Base-by-base conservation (phyloP, 2,888 invertebrate species). In the Tortricodes alternella region DNA sequence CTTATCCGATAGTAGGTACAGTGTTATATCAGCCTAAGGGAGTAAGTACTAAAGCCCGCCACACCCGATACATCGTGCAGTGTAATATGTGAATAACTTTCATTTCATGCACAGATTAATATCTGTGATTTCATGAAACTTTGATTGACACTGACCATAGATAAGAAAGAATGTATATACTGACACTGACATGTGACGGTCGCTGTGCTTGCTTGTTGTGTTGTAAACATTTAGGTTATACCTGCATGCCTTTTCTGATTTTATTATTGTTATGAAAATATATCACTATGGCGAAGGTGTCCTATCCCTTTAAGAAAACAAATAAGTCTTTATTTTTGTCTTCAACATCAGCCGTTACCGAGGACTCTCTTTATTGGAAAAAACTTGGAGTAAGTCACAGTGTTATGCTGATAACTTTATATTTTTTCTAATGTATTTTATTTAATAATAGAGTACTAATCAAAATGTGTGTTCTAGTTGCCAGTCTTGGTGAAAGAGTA, bases 401-500 rank as follows among this genome's bases (percentile, higher is more conserved):
- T 86, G 50, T 19, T 38, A 7, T 44, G 46, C 34, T 43, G 18
- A 7, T 18, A n/a, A 27, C 2, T 34, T 41, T 5, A 39, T n/a
- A 39, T 21, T 9, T 27, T 13, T 24, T 18, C n/a, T 49, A 21
- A 8, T 11, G 3, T 5, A 18, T 46, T 3, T 46, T 23, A 9
- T 34, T 2, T 32, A 6, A 11, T 23, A 46, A 11, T 7, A 37
- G 3, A n/a, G 9, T 15, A 46, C 2, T 24, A 8, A 16, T 11
- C 5, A 11, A 23, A 16, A 8, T 18, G 15, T 35, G 2, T 21
- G n/a, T 55, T 87, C 56, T 77, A 89, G 98, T 92, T 93, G 56
- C 97, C 98, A 19, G 95, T 97, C 1, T 91, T 97, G 32, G 93
- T 97, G 0, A 98, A 98, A 82, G 98, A 99, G 83, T 97, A 96